phyloP scores from a whole-genome alignment of 2,113 vertebrate species.

The Shinisaurus crocodilurus region DNA sequence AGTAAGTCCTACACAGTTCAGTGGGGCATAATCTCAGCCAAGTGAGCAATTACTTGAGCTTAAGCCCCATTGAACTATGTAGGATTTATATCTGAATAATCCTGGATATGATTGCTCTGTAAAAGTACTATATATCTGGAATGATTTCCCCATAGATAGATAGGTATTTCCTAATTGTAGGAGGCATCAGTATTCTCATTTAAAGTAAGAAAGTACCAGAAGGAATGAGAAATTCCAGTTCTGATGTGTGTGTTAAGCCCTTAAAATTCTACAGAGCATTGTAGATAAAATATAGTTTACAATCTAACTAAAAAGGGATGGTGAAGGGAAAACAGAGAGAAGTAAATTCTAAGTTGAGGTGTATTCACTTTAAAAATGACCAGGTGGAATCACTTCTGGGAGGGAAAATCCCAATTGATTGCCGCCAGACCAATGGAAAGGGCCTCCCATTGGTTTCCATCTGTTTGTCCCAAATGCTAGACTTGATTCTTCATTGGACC shows the following conservation, averaged over 20 bases:
- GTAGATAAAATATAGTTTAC: too few species aligned
- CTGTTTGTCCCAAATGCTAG: background rate
- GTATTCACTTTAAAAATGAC: background rate
- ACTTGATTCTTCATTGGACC: background rate
- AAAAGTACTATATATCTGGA: background rate
- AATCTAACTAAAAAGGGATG: too few species aligned
- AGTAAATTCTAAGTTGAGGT: background rate
- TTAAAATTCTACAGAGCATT: background rate
- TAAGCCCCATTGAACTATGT: too few species aligned
- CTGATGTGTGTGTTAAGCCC: background rate
- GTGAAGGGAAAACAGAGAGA: background rate
- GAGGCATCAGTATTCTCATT: background rate
- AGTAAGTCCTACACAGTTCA: too few species aligned
- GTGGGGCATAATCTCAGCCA: too few species aligned
- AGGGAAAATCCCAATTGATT: background rate
- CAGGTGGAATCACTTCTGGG: background rate
- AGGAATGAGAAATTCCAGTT: conserved; percentile 18
- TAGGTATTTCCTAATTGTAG: background rate
- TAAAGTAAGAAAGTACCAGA: background rate
- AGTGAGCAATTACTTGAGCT: too few species aligned
- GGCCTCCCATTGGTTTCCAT: too few species aligned
- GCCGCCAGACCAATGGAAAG: background rate
- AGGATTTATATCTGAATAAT: too few species aligned
- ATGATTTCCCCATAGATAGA: background rate
- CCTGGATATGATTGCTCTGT: background rate